These are phyloP conservation scores for Nycticebus coucang DNA, from an alignment of 2,113 vertebrate species.

Conservation along the genomic window DNA sequence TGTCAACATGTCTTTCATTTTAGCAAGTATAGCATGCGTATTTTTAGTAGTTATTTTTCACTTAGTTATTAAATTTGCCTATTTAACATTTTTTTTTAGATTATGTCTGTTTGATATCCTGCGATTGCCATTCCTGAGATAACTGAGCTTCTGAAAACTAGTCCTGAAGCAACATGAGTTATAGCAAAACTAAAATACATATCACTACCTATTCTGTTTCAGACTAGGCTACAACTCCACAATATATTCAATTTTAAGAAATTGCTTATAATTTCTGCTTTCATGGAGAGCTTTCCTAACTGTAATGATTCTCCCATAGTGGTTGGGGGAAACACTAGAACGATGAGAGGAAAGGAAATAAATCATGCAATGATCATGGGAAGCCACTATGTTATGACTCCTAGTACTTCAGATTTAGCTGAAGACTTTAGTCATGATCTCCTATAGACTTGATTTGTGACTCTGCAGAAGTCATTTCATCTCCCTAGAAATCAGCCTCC, in stretches of 20 bases:
- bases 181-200: not conserved
- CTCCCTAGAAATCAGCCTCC: not conserved
- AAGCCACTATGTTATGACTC: not conserved
- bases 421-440: not conserved
- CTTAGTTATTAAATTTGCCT: not conserved
- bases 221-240: not conserved
- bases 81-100: not conserved
- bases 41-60: not conserved
- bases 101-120: not conserved
- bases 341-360: not conserved
- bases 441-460: not conserved
- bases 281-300: not conserved
- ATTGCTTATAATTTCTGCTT: not conserved
- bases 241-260: not conserved
- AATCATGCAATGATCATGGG: not conserved
- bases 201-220: not conserved
- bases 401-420: not conserved
- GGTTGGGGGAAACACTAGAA: not conserved
- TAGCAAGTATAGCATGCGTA: not conserved
- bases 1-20: not conserved
- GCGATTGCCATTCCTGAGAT: not conserved
- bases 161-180: not conserved
- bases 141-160: not conserved
- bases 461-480: not conserved
- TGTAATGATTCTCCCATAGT: not conserved